These are phyloP conservation scores for Numenius phaeopus DNA, from an alignment of 2,797 vertebrate species.

Conservation along the genomic window DNA sequence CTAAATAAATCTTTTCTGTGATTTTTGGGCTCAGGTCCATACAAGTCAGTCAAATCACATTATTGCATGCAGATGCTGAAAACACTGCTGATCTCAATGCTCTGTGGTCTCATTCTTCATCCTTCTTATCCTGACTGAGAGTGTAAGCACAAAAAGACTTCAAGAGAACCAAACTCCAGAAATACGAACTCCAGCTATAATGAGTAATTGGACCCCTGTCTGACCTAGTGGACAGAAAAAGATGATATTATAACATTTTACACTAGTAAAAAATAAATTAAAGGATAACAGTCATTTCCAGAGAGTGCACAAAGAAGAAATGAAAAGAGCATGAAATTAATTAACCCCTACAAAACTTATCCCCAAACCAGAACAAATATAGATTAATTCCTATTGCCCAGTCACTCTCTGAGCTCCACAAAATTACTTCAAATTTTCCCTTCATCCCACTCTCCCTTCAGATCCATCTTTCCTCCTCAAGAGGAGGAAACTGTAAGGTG, in stretches of 20 bases:
- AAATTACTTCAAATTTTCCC: background rate
- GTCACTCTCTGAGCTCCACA: background rate
- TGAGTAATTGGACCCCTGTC: background rate
- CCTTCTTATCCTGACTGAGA: background rate
- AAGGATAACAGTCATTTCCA: background rate
- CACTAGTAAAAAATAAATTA: background rate
- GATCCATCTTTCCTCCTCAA: background rate
- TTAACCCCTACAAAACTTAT: background rate
- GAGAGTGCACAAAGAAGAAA: background rate
- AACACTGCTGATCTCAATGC: slow-evolving; percentile 1
- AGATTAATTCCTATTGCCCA: background rate
- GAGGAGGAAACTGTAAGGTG: background rate
- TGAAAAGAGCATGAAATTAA: background rate
- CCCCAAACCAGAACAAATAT: background rate
- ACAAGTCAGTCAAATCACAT: background rate
- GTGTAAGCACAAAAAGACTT: background rate
- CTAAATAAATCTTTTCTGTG: background rate
- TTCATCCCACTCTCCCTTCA: background rate
- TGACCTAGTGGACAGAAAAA: background rate
- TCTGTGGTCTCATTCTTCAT: background rate
- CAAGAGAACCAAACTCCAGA: background rate
- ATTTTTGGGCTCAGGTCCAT: background rate
- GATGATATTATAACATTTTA: background rate
- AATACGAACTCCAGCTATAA: background rate
- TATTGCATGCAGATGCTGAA: slow-evolving; percentile 30